These are phyloP conservation scores for Trichogramma evanescens DNA, from an alignment of 2,888 invertebrate species.

Conservation along the genomic window DNA sequence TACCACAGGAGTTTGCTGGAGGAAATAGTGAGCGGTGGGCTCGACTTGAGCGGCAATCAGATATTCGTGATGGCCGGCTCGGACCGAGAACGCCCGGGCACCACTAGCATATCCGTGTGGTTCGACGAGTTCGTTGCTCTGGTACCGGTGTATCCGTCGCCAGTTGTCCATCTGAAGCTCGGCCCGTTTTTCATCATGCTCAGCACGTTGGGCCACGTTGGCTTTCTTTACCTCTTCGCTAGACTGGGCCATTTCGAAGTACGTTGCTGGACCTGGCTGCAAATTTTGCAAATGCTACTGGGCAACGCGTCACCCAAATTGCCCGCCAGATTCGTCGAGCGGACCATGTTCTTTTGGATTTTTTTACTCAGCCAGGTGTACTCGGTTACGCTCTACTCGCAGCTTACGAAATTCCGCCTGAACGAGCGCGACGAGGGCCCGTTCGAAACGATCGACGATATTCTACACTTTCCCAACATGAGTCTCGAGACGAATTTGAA, in stretches of 20 bases:
- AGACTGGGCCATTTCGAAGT: slow-evolving; percentile 9
- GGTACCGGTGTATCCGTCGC: slow-evolving; percentile 9
- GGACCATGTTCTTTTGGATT: not conserved
- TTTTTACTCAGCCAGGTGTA: slow-evolving; percentile 2
- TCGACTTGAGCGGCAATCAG: slow-evolving; percentile 9
- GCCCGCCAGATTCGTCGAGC: not conserved
- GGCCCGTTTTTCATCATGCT: not conserved
- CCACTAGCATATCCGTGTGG: not conserved
- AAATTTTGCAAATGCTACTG: slow-evolving; percentile 16
- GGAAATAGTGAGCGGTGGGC: not conserved
- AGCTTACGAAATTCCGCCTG: slow-evolving; percentile 1
- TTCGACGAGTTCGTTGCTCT: slow-evolving; percentile 16
- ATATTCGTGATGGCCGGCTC: not conserved
- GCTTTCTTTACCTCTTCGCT: slow-evolving; percentile 7
- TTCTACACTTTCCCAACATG: not conserved
- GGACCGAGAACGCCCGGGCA: not conserved
- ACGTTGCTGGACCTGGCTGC: slow-evolving; percentile 13
- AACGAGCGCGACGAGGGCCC: not conserved
- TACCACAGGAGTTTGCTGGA: not conserved
- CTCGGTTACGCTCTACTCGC: slow-evolving; percentile 10
- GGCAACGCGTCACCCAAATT: not conserved
- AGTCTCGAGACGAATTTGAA: not conserved
- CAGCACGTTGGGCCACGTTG: not conserved
- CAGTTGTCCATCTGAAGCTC: not conserved
- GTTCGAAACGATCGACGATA: slow-evolving; percentile 6